Percentiles rank a stretch among this genome's conserved stretches.
Evolutionary conservation across 2,888 invertebrate species (phyloP).

Genomic region (Agriotes lineatus): DNA sequence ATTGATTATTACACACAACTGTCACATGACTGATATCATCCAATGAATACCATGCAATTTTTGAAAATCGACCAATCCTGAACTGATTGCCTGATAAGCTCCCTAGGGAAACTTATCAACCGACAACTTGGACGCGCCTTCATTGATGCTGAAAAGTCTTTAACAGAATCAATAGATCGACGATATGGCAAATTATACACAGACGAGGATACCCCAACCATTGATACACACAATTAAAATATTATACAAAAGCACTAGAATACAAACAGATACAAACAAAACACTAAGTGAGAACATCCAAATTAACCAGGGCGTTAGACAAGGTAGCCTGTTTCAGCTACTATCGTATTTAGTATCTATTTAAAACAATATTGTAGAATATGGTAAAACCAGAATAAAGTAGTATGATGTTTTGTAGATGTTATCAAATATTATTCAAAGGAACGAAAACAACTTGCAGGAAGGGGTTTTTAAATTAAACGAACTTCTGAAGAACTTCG

Average conservation of each 20-base stretch:
- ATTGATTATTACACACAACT: too few relatives aligned
- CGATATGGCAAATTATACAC: not conserved
- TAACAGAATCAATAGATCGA: too few relatives aligned
- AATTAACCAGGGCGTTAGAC: not conserved
- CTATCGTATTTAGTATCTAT: not conserved
- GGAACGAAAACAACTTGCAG: not conserved
- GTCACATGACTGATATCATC: too few relatives aligned
- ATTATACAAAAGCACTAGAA: not conserved
- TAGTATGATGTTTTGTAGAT: too few relatives aligned
- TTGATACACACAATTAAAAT: not conserved
- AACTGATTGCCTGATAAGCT: too few relatives aligned
- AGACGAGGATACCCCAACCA: not conserved
- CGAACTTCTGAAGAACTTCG: not conserved
- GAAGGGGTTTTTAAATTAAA: not conserved
- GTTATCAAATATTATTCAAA: not conserved
- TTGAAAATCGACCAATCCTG: too few relatives aligned
- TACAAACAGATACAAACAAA: not conserved
- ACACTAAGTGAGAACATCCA: not conserved
- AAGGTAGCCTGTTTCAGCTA: not conserved
- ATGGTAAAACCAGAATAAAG: too few relatives aligned
- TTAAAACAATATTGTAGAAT: not conserved
- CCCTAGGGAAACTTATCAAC: not conserved
- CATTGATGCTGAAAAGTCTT: too few relatives aligned
- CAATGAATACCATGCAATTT: too few relatives aligned
- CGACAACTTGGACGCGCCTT: not conserved